Base-by-base conservation (phyloP, 2,888 invertebrate species). In the Lycocerus yunnanus region DNA sequence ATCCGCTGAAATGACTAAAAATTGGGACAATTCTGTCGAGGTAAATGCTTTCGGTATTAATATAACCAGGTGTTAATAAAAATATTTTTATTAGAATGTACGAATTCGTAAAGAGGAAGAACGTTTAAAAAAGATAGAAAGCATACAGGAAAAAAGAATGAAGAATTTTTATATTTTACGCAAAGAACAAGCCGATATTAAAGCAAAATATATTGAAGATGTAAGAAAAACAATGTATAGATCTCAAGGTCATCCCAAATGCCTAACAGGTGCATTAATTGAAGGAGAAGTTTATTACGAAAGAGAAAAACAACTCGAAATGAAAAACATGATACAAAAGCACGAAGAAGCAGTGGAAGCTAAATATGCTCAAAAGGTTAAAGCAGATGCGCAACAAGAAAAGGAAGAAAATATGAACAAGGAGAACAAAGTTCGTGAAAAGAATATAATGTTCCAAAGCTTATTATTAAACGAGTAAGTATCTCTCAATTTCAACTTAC, bases 21-120 rank as follows among this genome's bases (percentile, higher is more conserved):
- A 82, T 69, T 89, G 88, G 88, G 85, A 84, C n/a, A 86, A 87
- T 61, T 87, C 87, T 0, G 80, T 86, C 58, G 85, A 88, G 81
- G 87, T 87, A 81, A 60, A 60, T 60, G 10, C 60, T 60, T 16
- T 15, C 13, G 6, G 11, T 2, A 11, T 60, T 60, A 60, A 15
- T 15, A 15, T 16, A 10, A 4, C 11, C 15, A 15, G 13, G 4
- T 4, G n/a, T n/a, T 43, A 43, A 43, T 2, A 0, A 6, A n/a
- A n/a, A n/a, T 2, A 1, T 43, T 43, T 43, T 43, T n/a, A n/a
- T n/a, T n/a, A 81, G 80, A 78, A 80, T 69, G 74, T 80, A 1
- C 75, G 80, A n/a, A 74, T 76, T 61, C 78, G 78, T 11, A 73
- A 79, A 69, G 76, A 78, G 60, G 79, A 80, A 69, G 78, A 77